A percentile compares a stretch with the other conserved stretches of the same genome.
phyloP scores from a whole-genome alignment of 2,113 vertebrate species.

The Procavia capensis region DNA sequence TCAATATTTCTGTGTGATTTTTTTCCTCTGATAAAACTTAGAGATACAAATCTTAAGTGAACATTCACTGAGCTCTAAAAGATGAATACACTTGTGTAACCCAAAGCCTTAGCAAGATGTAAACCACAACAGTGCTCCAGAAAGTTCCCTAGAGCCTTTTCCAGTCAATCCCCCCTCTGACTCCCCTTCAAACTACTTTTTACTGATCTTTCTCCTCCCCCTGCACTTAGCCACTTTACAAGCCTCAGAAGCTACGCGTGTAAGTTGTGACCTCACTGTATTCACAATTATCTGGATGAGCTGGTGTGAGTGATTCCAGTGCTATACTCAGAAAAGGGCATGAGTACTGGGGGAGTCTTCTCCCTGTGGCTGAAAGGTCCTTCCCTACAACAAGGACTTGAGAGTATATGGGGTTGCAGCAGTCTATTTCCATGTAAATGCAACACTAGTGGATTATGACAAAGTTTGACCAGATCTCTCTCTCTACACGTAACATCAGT shows the following conservation, averaged over 20 bases:
- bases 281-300: neutral
- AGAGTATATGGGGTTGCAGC: neutral
- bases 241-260: neutral
- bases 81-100: neutral
- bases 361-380: neutral
- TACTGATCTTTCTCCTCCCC: neutral
- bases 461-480: neutral
- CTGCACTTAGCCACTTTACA: neutral
- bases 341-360: neutral
- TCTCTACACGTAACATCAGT: neutral
- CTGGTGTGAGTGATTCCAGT: neutral
- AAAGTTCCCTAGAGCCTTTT: neutral
- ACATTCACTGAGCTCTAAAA: conserved; percentile 1
- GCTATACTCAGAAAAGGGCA: neutral
- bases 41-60: neutral
- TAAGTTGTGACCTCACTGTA: conserved; percentile 24
- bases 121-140: neutral
- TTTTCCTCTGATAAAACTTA: neutral
- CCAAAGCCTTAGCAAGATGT: neutral
- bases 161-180: neutral
- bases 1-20: neutral
- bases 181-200: neutral
- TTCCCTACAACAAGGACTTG: neutral
- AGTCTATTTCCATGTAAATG: conserved; percentile 45
- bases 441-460: neutral